Percentiles rank a stretch among this genome's conserved stretches.
phyloP scores from a whole-genome alignment of 2,797 vertebrate genomes.

The Tapera naevia region DNA sequence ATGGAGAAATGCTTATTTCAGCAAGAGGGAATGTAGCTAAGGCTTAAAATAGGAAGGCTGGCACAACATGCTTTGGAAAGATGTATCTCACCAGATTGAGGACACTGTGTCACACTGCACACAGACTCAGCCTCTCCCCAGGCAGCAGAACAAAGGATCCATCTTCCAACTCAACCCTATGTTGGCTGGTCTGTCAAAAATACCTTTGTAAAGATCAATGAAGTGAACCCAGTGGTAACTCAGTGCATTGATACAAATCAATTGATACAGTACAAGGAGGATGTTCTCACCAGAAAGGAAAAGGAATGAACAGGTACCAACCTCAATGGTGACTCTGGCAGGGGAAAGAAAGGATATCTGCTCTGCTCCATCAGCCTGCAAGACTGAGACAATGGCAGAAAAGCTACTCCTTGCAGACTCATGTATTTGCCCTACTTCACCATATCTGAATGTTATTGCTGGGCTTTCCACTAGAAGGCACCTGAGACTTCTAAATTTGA shows the following conservation, averaged over 20 bases:
- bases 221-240: not conserved
- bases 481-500: not conserved
- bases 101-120: not conserved
- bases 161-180: rapidly evolving
- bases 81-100: not conserved
- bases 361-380: not conserved
- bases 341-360: not conserved
- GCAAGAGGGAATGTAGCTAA: not conserved
- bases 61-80: not conserved
- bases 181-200: not conserved
- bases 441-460: not conserved
- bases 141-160: not conserved
- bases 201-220: not conserved
- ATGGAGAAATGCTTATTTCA: not conserved
- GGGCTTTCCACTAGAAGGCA: not conserved
- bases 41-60: not conserved
- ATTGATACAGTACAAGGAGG: rapidly evolving
- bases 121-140: not conserved
- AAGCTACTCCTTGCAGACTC: not conserved
- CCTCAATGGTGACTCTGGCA: not conserved
- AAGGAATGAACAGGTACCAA: not conserved
- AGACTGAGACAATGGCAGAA: not conserved
- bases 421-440: not conserved
- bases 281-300: rapidly evolving
- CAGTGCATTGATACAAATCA: not conserved